Conservation (phyloP, 2,888 invertebrate species). For the Polyommatus iphigenia region DNA sequence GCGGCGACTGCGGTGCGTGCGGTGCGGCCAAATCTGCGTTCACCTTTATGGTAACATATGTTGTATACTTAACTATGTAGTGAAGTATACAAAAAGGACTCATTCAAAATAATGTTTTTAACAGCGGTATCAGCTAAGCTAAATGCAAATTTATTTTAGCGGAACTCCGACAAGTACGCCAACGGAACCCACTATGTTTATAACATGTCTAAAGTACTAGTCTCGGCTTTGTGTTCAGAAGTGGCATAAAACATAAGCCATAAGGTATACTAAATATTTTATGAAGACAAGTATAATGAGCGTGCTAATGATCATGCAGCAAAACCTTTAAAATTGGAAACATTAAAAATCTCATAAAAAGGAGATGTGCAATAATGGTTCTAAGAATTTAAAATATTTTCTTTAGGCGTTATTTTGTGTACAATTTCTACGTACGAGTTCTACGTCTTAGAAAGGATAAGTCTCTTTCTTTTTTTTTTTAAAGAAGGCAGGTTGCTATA, state of each 20-base stretch:
- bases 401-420: background rate
- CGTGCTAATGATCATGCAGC: background rate
- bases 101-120: too few relatives aligned
- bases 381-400: background rate
- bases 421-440: background rate
- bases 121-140: too few relatives aligned
- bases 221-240: background rate
- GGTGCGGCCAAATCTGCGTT: too few relatives aligned
- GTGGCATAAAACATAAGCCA: background rate
- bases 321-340: background rate
- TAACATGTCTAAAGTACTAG: background rate
- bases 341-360: background rate
- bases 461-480: too few relatives aligned
- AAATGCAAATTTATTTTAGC: too few relatives aligned
- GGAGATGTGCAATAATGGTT: slow-evolving; percentile 2
- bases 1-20: too few relatives aligned
- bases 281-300: slow-evolving; percentile 16
- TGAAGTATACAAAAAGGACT: too few relatives aligned
- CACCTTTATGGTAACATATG: too few relatives aligned
- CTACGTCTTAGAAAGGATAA: background rate
- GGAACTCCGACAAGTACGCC: too few relatives aligned
- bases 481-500: too few relatives aligned
- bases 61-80: too few relatives aligned
- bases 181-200: background rate
- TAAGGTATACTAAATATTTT: background rate